Conservation (phyloP, 1,140 invertebrate species). For the Neodiprion pinetum region DNA sequence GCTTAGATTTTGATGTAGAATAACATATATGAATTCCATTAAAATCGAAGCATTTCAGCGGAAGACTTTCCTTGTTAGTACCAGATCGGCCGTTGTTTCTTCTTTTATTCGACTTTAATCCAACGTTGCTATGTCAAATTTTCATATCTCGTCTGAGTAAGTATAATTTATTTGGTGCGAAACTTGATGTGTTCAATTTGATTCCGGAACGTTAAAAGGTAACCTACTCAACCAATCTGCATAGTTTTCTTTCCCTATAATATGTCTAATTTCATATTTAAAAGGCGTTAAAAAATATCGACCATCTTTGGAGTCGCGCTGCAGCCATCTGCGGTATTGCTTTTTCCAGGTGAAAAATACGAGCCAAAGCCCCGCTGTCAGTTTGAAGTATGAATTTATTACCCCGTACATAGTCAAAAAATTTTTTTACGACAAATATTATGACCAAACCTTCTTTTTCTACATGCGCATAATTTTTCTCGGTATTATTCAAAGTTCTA, state of each 20-base stretch:
- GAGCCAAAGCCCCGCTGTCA: conserved; percentile 40
- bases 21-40: too few species aligned
- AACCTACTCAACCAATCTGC: conserved; percentile 36
- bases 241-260: conserved; percentile 29
- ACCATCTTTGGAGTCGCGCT: conserved; percentile 29
- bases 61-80: too few species aligned
- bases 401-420: conserved; percentile 56
- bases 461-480: conserved; percentile 56
- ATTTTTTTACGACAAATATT: conserved; percentile 49
- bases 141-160: conserved; percentile 7
- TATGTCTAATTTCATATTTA: conserved; percentile 28
- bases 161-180: background rate
- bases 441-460: conserved; percentile 59
- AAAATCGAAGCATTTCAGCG: too few species aligned
- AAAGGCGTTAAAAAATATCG: conserved; percentile 31
- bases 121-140: conserved; percentile 8
- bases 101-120: conserved; percentile 8
- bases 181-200: background rate
- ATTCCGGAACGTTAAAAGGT: conserved; percentile 25
- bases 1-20: too few species aligned
- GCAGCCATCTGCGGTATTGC: conserved; percentile 32
- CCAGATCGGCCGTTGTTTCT: background rate
- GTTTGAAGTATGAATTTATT: conserved; percentile 45
- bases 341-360: conserved; percentile 37
- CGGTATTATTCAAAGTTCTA: conserved; percentile 50